Evolutionary conservation across 1,140 invertebrate genomes (phyloP), one percentile per base, ranked within the genome.

Genomic region (Drosophila pachea): DNA sequence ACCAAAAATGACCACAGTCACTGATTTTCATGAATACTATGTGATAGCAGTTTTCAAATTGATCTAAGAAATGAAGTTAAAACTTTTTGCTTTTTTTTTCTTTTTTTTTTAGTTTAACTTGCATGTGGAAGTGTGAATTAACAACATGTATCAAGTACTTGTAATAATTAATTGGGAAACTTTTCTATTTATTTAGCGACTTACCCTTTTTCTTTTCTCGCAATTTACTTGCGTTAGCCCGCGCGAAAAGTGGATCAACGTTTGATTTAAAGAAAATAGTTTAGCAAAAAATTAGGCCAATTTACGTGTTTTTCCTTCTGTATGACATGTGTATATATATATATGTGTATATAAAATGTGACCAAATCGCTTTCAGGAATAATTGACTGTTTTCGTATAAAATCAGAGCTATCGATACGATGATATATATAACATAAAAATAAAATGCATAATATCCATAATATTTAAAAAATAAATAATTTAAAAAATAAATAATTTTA

Each of bases 211-310:
- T 11, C 16, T 33, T 49, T 50, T 4, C 49, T 47, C 32, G 40
- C 53, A 70, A 59, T 33, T 32, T 38, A 8, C 14, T 16, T 31
- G 31, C 32, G 7, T 33, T 62, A 47, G 29, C 22, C 29, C 29
- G 31, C 49, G 35, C 42, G 43, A 42, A 63, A 63, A 36, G 5
- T 38, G 11, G 47, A 47, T 45, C 38, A 53, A 40, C 29, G 32
- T 22, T 45, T 22, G 53, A 14, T 47, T n/a, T 5, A 42, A 63
- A 49, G 35, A 12, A 58, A 43, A 40, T 47, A 11, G 43, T 53
- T 61, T 40, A 65, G 40, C 11, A 66, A 58, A 12, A 56, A 68
- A 66, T 70, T 70, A 66, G 48, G 42, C 33, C 61, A 66, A 48
- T 48, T 48, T 66, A 63, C 38, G 62, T 65, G 59, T 56, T 70